Percentiles rank a stretch among this genome's conserved stretches.
Evolutionary conservation across 2,888 invertebrate genomes (phyloP).

Genomic region (Lypha dubia): DNA sequence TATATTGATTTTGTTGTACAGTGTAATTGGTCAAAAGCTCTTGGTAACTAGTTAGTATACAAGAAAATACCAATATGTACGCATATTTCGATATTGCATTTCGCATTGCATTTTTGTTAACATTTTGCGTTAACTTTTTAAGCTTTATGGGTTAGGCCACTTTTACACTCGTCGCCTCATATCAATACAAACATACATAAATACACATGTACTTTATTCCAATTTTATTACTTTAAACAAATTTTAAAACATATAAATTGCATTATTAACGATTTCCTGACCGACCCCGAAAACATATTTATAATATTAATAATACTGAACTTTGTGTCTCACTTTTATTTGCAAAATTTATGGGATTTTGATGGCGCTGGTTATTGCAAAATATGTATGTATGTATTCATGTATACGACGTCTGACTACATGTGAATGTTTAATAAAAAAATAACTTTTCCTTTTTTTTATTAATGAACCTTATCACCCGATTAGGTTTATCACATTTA

Average conservation of each 20-base stretch:
- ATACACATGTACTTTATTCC: background rate
- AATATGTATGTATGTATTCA: background rate
- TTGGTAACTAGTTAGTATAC: too few relatives aligned
- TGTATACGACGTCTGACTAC: background rate
- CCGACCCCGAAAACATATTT: conserved; percentile 18
- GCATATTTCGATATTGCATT: too few relatives aligned
- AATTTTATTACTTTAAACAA: background rate
- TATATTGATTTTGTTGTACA: too few relatives aligned
- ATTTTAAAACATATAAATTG: conserved; percentile 2
- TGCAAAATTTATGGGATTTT: conserved; percentile 55
- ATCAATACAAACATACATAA: too few relatives aligned
- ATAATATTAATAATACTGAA: conserved; percentile 21
- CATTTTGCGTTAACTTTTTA: too few relatives aligned
- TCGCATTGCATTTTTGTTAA: too few relatives aligned
- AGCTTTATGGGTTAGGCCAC: too few relatives aligned
- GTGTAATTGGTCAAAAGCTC: too few relatives aligned
- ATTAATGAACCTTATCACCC: conserved; percentile 72
- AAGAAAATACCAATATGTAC: too few relatives aligned
- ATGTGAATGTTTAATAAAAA: background rate
- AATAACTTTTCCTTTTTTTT: conserved; percentile 34
- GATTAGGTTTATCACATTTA: conserved; percentile 67
- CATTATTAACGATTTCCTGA: conserved; percentile 50
- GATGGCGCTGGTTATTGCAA: conserved; percentile 55
- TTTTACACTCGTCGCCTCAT: too few relatives aligned
- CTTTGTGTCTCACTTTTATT: conserved; percentile 48